These are phyloP conservation scores for Paraplagusia blochii DNA, from an alignment of 2,113 vertebrate species.

Conservation along the genomic window DNA sequence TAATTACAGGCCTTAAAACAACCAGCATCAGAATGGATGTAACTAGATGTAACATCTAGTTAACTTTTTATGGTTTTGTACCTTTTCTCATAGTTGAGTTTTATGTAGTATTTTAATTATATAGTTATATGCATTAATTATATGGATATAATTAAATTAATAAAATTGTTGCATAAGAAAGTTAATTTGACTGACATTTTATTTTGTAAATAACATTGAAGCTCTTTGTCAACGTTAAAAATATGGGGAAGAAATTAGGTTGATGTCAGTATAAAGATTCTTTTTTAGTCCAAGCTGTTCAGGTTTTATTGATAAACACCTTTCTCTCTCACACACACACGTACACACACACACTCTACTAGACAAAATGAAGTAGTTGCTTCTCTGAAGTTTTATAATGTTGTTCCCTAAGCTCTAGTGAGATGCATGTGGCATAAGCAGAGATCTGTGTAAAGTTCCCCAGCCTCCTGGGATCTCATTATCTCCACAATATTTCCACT, in stretches of 20 bases:
- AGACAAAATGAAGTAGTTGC: constrained; percentile 66
- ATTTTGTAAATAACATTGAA: too few species aligned
- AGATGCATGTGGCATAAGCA: constrained; percentile 66
- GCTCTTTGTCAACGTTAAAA: too few species aligned
- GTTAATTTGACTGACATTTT: too few species aligned
- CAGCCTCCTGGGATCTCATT: constrained; percentile 77
- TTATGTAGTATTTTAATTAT: background rate
- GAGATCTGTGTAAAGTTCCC: constrained; percentile 68
- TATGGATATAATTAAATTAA: too few species aligned
- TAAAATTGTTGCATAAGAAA: too few species aligned
- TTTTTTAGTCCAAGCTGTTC: too few species aligned
- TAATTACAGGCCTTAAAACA: constrained; percentile 2
- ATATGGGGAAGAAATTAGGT: too few species aligned
- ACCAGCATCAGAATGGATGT: background rate
- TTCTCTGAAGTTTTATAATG: constrained; percentile 64
- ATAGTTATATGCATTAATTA: too few species aligned
- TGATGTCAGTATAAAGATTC: too few species aligned
- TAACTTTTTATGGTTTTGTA: too few species aligned
- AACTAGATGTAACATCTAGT: too few species aligned
- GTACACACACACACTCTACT: constrained; percentile 39
- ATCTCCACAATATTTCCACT: constrained; percentile 68
- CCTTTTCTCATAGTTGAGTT: too few species aligned
- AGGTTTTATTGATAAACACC: constrained; percentile 2
- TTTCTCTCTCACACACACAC: constrained; percentile 2
- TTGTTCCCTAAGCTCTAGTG: constrained; percentile 64